phyloP scores from a whole-genome alignment of 2,888 invertebrate genomes.

The Rhagonycha lutea region DNA sequence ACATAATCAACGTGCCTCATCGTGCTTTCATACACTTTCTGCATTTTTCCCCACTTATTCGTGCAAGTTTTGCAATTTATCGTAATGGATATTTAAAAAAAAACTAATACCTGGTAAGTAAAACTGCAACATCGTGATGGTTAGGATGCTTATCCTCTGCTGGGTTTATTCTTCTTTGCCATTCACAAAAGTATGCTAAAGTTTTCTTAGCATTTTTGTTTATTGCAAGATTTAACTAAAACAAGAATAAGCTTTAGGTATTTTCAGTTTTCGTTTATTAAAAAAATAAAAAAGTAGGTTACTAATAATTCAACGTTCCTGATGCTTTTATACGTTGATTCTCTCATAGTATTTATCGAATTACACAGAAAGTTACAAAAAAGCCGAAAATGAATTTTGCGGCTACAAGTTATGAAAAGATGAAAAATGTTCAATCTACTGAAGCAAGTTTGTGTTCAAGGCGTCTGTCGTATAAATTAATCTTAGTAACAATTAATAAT shows the following conservation, averaged over 20 bases:
- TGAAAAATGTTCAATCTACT: slow-evolving; percentile 23
- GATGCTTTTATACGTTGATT: not conserved
- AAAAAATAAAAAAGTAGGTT: slow-evolving; percentile 2
- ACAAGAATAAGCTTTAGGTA: slow-evolving; percentile 8
- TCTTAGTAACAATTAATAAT: slow-evolving; percentile 30
- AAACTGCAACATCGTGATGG: slow-evolving; percentile 63
- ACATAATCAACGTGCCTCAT: slow-evolving; percentile 29
- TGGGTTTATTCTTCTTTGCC: slow-evolving; percentile 60
- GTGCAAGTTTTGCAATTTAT: slow-evolving; percentile 27
- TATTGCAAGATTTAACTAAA: slow-evolving; percentile 49
- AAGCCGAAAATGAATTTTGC: slow-evolving; percentile 28
- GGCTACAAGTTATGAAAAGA: slow-evolving; percentile 21
- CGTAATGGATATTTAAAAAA: slow-evolving; percentile 26
- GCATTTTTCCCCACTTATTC: slow-evolving; percentile 21
- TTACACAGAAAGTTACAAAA: slow-evolving; percentile 6
- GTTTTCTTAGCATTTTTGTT: slow-evolving; percentile 58
- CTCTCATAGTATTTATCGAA: slow-evolving; percentile 10
- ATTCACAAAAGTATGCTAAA: slow-evolving; percentile 60
- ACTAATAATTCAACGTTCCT: not conserved
- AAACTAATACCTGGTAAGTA: slow-evolving; percentile 57
- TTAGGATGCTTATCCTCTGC: slow-evolving; percentile 60
- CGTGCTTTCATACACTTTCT: slow-evolving; percentile 27
- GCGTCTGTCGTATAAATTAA: slow-evolving; percentile 29
- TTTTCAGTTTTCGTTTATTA: not conserved
- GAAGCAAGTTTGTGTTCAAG: slow-evolving; percentile 20